Evolutionary conservation across 92 coral and sea anemone species (phyloP).

Genomic region (Pocillopora meandrina): DNA sequence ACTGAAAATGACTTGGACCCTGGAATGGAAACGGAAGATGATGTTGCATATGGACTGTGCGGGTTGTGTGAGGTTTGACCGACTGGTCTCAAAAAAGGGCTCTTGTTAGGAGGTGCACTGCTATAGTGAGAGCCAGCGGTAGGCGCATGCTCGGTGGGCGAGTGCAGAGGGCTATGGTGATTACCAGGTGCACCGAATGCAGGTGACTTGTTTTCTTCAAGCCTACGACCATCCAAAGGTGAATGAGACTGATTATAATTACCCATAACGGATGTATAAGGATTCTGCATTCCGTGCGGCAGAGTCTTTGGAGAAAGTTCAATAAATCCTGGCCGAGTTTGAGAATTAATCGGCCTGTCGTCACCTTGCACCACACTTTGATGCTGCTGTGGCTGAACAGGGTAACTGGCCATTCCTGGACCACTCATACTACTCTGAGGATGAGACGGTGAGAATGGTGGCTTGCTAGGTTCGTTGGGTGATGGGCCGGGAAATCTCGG

Average conservation of each 20-base stretch:
- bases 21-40: constrained; percentile 54
- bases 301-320: constrained; percentile 66
- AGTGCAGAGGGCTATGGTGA: constrained; percentile 77
- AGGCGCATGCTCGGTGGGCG: constrained; percentile 73
- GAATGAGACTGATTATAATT: constrained; percentile 57
- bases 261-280: constrained; percentile 58
- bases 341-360: constrained; percentile 44
- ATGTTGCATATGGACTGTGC: constrained; percentile 47
- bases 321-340: constrained; percentile 74
- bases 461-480: constrained; percentile 93
- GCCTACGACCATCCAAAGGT: constrained; percentile 56
- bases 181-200: constrained; percentile 42
- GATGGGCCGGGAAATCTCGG: constrained; percentile 87
- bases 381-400: constrained; percentile 33
- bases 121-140: constrained; percentile 46
- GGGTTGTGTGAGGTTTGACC: constrained; percentile 54
- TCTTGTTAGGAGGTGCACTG: constrained; percentile 84
- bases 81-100: constrained; percentile 79
- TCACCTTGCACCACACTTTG: constrained; percentile 37
- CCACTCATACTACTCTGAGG: constrained; percentile 63
- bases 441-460: constrained; percentile 91
- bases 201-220: constrained; percentile 41
- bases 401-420: constrained; percentile 34
- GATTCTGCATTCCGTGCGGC: constrained; percentile 63
- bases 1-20: constrained; percentile 92